Percentiles rank a stretch among this genome's conserved stretches.
Evolutionary conservation across 2,113 vertebrate species (phyloP).

Genomic region (Zosterops hypoxanthus): DNA sequence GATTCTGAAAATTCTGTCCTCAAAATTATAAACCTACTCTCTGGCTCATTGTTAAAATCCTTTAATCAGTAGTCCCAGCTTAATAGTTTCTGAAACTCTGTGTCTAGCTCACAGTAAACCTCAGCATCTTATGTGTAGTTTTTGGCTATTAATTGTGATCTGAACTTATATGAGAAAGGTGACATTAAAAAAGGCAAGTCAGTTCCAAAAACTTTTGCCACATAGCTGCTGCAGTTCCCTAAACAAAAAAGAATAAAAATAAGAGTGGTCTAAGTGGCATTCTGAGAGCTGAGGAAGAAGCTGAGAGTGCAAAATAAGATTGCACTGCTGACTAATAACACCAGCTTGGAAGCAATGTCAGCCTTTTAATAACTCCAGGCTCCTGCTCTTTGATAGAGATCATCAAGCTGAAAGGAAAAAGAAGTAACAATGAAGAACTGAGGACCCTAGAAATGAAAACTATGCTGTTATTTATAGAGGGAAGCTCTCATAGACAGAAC

Average conservation of each 20-base stretch:
- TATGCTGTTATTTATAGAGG: not conserved
- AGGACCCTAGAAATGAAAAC: not conserved
- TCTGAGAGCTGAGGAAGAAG: not conserved
- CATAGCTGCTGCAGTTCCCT: fast-evolving
- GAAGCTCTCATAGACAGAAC: not conserved
- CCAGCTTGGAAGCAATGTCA: not conserved
- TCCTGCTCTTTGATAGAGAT: not conserved
- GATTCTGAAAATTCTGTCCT: not conserved
- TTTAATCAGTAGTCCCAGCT: not conserved
- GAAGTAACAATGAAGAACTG: not conserved
- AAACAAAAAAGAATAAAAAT: not conserved
- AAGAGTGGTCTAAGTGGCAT: not conserved
- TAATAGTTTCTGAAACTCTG: not conserved
- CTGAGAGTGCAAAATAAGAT: not conserved
- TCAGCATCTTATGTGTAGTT: not conserved
- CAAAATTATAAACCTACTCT: not conserved
- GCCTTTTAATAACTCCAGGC: not conserved
- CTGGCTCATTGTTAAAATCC: not conserved
- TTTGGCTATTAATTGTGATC: not conserved
- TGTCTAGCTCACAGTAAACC: not conserved
- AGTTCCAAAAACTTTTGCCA: not conserved
- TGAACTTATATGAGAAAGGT: not conserved
- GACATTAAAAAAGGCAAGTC: not conserved
- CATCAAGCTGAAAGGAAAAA: not conserved
- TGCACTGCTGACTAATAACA: not conserved